Percentiles rank a stretch among this genome's conserved stretches.
Conservation (phyloP, 2,888 invertebrate genomes). For the Pollenia amentaria region DNA sequence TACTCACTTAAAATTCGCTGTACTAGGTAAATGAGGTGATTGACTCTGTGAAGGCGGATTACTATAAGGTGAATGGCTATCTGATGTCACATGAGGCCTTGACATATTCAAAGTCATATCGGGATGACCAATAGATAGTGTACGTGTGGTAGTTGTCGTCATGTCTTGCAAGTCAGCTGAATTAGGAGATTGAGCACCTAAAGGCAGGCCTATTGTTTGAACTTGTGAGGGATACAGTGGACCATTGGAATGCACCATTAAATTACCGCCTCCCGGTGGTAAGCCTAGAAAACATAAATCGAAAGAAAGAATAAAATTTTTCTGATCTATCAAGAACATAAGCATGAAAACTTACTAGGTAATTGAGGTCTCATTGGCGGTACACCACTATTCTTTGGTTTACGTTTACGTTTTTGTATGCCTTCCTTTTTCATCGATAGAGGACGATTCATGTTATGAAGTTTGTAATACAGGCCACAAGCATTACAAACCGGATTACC, state of each 20-base stretch:
- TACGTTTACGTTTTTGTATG: slow-evolving; percentile 98
- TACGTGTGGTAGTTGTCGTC: slow-evolving; percentile 76
- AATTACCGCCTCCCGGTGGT: slow-evolving; percentile 77
- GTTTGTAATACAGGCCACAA: slow-evolving; percentile 86
- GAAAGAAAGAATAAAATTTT: slow-evolving; percentile 16
- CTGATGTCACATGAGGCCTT: slow-evolving; percentile 80
- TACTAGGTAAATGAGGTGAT: slow-evolving; percentile 85
- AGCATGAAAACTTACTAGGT: slow-evolving; percentile 80
- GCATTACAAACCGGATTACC: slow-evolving; percentile 95
- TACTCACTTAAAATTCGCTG: slow-evolving; percentile 84
- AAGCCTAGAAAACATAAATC: slow-evolving; percentile 76
- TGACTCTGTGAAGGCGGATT: slow-evolving; percentile 83
- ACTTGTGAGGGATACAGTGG: slow-evolving; percentile 84
- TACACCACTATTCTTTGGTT: slow-evolving; percentile 88
- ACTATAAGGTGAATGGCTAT: slow-evolving; percentile 81
- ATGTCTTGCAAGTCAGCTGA: slow-evolving; percentile 82
- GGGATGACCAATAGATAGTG: slow-evolving; percentile 73
- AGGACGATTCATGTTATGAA: slow-evolving; percentile 91
- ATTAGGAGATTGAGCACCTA: slow-evolving; percentile 72
- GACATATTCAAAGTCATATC: slow-evolving; percentile 80
- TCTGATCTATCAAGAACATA: neutral
- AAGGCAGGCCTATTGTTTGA: slow-evolving; percentile 75
- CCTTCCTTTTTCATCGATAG: slow-evolving; percentile 99
- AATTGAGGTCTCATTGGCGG: slow-evolving; percentile 78
- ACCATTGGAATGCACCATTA: slow-evolving; percentile 77